These are phyloP conservation scores for Drosophila merina DNA, from an alignment of 2,888 invertebrate genomes.

Conservation along the genomic window DNA sequence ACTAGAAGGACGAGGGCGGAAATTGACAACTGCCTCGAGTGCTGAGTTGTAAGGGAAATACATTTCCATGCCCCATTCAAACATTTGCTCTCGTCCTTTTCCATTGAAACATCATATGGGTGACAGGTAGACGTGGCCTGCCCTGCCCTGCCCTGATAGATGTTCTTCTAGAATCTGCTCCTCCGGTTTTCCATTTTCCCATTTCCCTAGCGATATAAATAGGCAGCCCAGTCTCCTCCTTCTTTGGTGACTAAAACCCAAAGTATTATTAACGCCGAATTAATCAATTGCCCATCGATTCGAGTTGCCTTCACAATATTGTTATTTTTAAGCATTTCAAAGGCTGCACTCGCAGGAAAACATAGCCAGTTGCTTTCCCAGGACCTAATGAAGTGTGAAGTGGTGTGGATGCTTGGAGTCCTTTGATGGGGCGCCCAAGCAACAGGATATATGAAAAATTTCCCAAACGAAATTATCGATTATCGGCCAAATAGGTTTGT, in stretches of 20 bases:
- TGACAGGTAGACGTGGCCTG: constrained; percentile 31
- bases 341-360: constrained; percentile 42
- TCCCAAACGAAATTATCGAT: constrained; percentile 57
- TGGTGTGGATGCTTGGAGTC: constrained; percentile 68
- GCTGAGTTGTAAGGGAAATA: constrained; percentile 75
- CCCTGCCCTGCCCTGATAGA: constrained; percentile 6
- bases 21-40: constrained; percentile 59
- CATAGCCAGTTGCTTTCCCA: constrained; percentile 22
- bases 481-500: constrained; percentile 18
- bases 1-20: constrained; percentile 16
- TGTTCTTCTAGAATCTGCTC: constrained; percentile 36
- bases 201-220: constrained; percentile 30
- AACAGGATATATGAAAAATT: constrained; percentile 7
- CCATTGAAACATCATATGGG: constrained; percentile 38
- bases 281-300: constrained; percentile 83
- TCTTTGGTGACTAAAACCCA: constrained; percentile 29
- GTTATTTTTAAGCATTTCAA: constrained; percentile 72
- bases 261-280: constrained; percentile 81
- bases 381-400: constrained; percentile 70
- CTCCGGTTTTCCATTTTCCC: constrained; percentile 39
- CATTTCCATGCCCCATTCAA: constrained; percentile 57
- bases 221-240: constrained; percentile 7
- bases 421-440: constrained; percentile 58
- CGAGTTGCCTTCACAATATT: constrained; percentile 44
- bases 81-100: constrained; percentile 14